Conservation (phyloP, 2,888 invertebrate genomes). For the Leptopilina drosophilae region DNA sequence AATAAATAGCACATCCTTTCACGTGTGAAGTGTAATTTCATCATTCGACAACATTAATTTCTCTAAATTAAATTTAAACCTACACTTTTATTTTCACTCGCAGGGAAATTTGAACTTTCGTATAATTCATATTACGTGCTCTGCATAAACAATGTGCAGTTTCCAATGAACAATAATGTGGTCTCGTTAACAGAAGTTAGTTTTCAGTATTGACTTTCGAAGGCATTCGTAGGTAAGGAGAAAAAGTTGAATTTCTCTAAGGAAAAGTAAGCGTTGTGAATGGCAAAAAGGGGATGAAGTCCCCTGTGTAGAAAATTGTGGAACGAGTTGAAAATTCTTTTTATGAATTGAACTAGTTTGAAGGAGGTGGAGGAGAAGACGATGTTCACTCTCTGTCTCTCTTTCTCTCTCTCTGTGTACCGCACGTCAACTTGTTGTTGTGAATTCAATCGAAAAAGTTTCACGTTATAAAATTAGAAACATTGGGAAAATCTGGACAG, state of each 20-base stretch:
- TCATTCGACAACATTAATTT: not conserved
- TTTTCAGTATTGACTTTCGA: slow-evolving; percentile 60
- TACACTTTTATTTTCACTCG: not conserved
- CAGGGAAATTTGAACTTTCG: not conserved
- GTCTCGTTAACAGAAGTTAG: slow-evolving; percentile 57
- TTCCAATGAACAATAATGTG: not conserved
- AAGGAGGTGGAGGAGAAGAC: not conserved
- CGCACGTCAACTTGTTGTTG: not conserved
- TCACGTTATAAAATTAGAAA: slow-evolving; percentile 69
- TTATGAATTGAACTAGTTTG: slow-evolving; percentile 59
- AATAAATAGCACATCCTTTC: not conserved
- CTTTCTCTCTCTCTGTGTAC: not conserved
- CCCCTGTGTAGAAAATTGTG: slow-evolving; percentile 22
- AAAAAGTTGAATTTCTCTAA: slow-evolving; percentile 71
- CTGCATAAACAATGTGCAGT: not conserved
- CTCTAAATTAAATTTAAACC: not conserved
- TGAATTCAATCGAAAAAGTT: slow-evolving; percentile 62
- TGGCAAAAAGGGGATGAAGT: slow-evolving; percentile 46
- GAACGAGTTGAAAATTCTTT: slow-evolving; percentile 64
- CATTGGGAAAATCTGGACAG: slow-evolving; percentile 58
- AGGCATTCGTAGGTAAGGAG: slow-evolving; percentile 50
- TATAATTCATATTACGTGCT: not conserved
- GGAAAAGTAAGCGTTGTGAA: slow-evolving; percentile 52
- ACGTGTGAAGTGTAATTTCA: not conserved
- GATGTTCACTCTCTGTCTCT: not conserved